Conservation (phyloP, 2,888 invertebrate species). For the Halictus quadricinctus region DNA sequence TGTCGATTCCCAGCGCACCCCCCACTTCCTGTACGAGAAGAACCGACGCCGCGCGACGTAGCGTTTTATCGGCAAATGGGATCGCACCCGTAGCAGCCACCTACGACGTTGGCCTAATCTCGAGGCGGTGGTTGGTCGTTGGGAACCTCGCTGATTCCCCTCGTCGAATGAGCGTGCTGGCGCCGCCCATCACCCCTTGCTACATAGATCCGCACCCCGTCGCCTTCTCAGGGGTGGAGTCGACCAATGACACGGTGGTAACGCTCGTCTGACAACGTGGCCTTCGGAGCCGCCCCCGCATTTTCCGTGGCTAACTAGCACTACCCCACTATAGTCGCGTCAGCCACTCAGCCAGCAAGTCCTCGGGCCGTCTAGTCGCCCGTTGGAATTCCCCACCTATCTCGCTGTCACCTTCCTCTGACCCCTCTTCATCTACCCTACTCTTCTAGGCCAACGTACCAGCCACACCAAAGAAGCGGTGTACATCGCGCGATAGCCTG, state of each 20-base stretch:
- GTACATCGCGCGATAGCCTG: constrained; percentile 60
- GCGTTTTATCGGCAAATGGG: constrained; percentile 47
- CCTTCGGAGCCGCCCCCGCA: constrained; percentile 77
- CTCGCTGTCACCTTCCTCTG: constrained; percentile 57
- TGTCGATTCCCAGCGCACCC: constrained; percentile 30
- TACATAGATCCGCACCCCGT: constrained; percentile 57
- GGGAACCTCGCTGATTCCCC: constrained; percentile 26
- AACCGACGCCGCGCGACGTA: constrained; percentile 19
- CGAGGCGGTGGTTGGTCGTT: constrained; percentile 57
- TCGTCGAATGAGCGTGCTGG: constrained; percentile 65
- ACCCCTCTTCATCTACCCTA: constrained; percentile 48
- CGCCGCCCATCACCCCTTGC: constrained; percentile 69
- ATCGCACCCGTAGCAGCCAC: constrained; percentile 32
- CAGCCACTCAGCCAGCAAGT: constrained; percentile 82
- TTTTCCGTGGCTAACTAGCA: constrained; percentile 77
- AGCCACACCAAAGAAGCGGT: constrained; percentile 63
- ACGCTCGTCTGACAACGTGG: constrained; percentile 79
- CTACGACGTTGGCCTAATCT: constrained; percentile 56
- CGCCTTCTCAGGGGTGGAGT: constrained; percentile 73
- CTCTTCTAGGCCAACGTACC: constrained; percentile 64
- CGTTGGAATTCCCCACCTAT: constrained; percentile 67
- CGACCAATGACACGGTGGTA: constrained; percentile 79
- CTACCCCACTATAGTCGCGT: constrained; percentile 71
- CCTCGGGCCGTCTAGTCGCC: constrained; percentile 71
- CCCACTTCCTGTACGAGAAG: background rate